phyloP scores from a whole-genome alignment of 2,888 invertebrate species.

The Hipparchia semele region DNA sequence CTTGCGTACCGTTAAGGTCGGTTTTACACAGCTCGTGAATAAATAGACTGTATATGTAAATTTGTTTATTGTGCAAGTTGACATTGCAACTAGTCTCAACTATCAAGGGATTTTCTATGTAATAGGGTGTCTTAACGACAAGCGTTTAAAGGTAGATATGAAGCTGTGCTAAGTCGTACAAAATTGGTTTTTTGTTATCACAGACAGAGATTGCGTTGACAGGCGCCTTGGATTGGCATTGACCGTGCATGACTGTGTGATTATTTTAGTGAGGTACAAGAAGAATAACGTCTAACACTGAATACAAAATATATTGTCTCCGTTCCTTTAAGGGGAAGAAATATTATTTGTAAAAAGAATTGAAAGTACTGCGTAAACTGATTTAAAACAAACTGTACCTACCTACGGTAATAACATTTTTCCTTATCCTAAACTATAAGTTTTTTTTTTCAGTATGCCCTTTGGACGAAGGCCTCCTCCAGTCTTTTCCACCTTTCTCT shows the following conservation, averaged over 20 bases:
- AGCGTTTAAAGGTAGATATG: conserved; percentile 65
- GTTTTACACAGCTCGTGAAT: conserved; percentile 34
- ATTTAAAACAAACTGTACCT: too few species aligned
- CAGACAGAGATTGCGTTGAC: conserved; percentile 53
- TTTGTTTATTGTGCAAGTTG: conserved; percentile 59
- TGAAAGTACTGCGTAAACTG: too few species aligned
- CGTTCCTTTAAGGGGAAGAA: too few species aligned
- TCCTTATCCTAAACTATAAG: too few species aligned
- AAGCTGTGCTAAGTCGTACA: conserved; percentile 52
- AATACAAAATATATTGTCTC: too few species aligned
- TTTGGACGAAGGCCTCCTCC: too few species aligned
- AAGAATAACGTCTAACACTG: too few species aligned
- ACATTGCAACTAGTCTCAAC: conserved; percentile 76
- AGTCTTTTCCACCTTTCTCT: too few species aligned
- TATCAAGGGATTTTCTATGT: conserved; percentile 77
- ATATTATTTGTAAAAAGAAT: too few species aligned
- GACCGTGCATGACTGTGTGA: neutral
- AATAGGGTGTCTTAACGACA: conserved; percentile 68
- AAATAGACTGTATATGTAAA: conserved; percentile 36
- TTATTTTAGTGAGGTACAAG: neutral
- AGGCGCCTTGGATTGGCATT: conserved; percentile 42
- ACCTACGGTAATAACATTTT: too few species aligned
- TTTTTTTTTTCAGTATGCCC: too few species aligned
- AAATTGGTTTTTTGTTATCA: conserved; percentile 59
- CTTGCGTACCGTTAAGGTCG: conserved; percentile 36